Base-by-base conservation (phyloP, 2,113 vertebrate genomes). In the Nibea albiflora region DNA sequence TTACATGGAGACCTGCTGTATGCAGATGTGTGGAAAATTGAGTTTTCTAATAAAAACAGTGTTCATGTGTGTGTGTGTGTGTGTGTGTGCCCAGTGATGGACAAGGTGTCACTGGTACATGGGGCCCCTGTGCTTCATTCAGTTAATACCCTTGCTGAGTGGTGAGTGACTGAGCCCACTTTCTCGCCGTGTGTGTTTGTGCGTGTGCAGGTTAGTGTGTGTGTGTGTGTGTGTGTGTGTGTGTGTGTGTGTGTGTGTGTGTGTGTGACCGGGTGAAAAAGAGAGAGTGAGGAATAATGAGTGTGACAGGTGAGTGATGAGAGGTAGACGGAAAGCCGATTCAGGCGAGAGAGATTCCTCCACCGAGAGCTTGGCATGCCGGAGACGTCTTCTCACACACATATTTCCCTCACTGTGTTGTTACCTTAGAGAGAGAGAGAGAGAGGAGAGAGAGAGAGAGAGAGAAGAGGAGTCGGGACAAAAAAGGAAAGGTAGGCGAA, bases 121-220 rank as follows among this genome's bases (percentile, higher is more conserved):
- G 15, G 63, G 83, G 71, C 80, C 85, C 69, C 73, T 66, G 54
- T 50, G 76, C 82, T 74, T 89, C 74, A 76, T 58, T 86, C 79
- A 66, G 50, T 87, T 71, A 77, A 22, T 84, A 20, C 76, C 22
- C 49, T 69, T 0, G 11, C 68, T 84, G 77, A 90, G 89, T 90
- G 90, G 44, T 49, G 86, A 91, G 78, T 84, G 89, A 91, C 79
- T 76, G 46, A 7, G 62, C 54, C 46, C 44, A 54, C 64, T 85
- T 75, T 84, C 81, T 85, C 72, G 82, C 74, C 1, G 11, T 63
- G 31, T 63, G 60, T 77, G 80, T 85, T 80, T 80, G 65, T 77
- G 53, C 69, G 62, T 57, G 53, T 35, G 53, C 50, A 49, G 47
- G 61, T 65, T 68, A 56, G 50, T 49, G 66, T 28, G 24, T 52